Conservation (phyloP, 2,113 vertebrate species). For the Gambusia holbrooki region DNA sequence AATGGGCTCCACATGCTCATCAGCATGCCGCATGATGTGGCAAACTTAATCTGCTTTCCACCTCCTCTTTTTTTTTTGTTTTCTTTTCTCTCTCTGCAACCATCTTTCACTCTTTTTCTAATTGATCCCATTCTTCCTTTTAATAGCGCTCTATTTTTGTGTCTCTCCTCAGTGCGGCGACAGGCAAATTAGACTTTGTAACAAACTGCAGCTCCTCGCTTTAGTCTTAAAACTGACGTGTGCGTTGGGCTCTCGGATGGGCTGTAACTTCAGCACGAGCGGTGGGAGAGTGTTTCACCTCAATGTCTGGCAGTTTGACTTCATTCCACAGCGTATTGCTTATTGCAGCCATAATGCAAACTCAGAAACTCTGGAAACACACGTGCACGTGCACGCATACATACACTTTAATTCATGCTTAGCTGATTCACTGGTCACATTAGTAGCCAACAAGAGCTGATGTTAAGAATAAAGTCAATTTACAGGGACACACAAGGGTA, state of each 20-base stretch:
- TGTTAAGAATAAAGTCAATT: constrained; percentile 63
- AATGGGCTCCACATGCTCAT: constrained; percentile 52
- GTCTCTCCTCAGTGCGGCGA: constrained; percentile 30
- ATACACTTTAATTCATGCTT: constrained; percentile 49
- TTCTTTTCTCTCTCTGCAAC: constrained; percentile 9
- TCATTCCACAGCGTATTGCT: constrained; percentile 66
- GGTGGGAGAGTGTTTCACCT: constrained; percentile 47
- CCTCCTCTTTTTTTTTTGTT: not conserved
- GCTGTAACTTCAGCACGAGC: constrained; percentile 53
- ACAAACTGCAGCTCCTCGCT: constrained; percentile 24
- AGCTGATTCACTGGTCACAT: constrained; percentile 46
- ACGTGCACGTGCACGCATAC: not conserved
- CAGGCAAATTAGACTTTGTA: constrained; percentile 63
- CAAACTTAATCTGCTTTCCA: constrained; percentile 27
- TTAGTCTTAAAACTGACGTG: constrained; percentile 31
- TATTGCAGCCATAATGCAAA: constrained; percentile 70
- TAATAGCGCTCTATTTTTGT: constrained; percentile 60
- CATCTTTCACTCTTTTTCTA: constrained; percentile 40
- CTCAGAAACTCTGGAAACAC: constrained; percentile 29
- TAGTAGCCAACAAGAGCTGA: constrained; percentile 50
- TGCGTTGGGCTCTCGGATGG: not conserved
- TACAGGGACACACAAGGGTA: constrained; percentile 51
- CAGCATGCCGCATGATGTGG: constrained; percentile 46
- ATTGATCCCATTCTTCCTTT: constrained; percentile 58
- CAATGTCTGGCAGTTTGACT: constrained; percentile 52